Percentiles rank a stretch among this genome's conserved stretches.
Conservation (phyloP, 2,113 vertebrate species). For the Tamias sibiricus region DNA sequence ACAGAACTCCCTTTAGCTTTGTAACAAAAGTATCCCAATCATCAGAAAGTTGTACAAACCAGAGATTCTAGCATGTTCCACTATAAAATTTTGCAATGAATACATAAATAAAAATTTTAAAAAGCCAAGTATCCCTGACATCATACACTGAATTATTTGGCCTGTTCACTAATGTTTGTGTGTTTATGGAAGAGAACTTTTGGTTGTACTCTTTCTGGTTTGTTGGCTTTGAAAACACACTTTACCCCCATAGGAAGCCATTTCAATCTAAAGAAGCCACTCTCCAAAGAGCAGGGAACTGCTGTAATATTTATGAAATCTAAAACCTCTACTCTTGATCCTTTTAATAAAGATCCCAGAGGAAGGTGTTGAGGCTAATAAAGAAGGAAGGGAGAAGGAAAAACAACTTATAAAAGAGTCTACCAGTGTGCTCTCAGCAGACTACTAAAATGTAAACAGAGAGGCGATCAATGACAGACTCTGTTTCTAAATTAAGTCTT, state of each 20-base stretch:
- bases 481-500: conserved; percentile 82
- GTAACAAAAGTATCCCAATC: conserved; percentile 67
- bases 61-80: neutral
- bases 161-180: conserved; percentile 62
- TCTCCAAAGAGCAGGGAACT: conserved; percentile 80
- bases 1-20: conserved; percentile 67
- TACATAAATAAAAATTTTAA: conserved; percentile 32
- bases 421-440: conserved; percentile 65
- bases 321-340: conserved; percentile 86
- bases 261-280: conserved; percentile 81
- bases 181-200: conserved; percentile 79
- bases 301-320: conserved; percentile 88
- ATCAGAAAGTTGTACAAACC: conserved; percentile 34
- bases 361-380: conserved; percentile 80
- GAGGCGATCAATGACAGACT: conserved; percentile 81
- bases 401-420: conserved; percentile 67
- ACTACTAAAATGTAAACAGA: conserved; percentile 82
- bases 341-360: conserved; percentile 84
- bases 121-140: conserved; percentile 43
- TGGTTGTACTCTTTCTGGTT: conserved; percentile 78
- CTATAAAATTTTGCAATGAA: conserved; percentile 55
- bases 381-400: conserved; percentile 73
- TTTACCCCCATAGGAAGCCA: conserved; percentile 81
- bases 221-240: conserved; percentile 85
- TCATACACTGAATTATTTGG: conserved; percentile 72